Base-by-base conservation (phyloP, 2,888 invertebrate genomes). In the Criorhina ranunculi region DNA sequence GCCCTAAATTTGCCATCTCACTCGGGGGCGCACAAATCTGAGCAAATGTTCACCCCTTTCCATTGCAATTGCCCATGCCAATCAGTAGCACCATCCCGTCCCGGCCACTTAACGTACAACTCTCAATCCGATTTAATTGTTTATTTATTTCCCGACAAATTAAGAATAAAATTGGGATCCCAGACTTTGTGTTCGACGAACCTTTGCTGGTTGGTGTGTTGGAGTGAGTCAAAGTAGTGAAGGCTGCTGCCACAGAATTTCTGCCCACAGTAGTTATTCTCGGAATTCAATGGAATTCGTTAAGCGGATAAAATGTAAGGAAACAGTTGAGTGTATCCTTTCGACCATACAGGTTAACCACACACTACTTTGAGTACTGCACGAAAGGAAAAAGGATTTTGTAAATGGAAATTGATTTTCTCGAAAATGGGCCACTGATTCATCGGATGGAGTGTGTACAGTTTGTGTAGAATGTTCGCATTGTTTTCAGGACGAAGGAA, bases 71-170 rank as follows among this genome's bases (percentile, higher is more conserved):
- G 19, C 33, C 46, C 24, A 1, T 1, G 70, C 64, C 64, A 57
- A 64, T 64, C 70, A 64, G 72, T 55, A 59, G 55, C 62, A 72
- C 64, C 70, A 15, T 12, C 24, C 24, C 29, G 6, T 24, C 24
- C 12, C 12, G 29, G 57, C 40, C 62, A 69, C 62, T 81, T 62
- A 75, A 62, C 15, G 8, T 12, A 12, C n/a, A 46, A 40, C 44
- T 60, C 55, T 60, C 55, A 49, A 57, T 81, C 53, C 59, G 64
- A 72, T 82, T 66, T 77, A 70, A 67, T 67, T 77, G 64, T 77
- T 82, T 82, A 81, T 81, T 81, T 81, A 81, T 81, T 73, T 55
- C 12, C 55, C 37, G 46, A 66, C 29, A 66, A 66, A 64, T 75
- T 55, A 64, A 73, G 55, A 72, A 51, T 40, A 51, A 62, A 72